These are phyloP conservation scores for Himalopsyche kuldschensis DNA, from an alignment of 2,888 invertebrate genomes.

Conservation along the genomic window DNA sequence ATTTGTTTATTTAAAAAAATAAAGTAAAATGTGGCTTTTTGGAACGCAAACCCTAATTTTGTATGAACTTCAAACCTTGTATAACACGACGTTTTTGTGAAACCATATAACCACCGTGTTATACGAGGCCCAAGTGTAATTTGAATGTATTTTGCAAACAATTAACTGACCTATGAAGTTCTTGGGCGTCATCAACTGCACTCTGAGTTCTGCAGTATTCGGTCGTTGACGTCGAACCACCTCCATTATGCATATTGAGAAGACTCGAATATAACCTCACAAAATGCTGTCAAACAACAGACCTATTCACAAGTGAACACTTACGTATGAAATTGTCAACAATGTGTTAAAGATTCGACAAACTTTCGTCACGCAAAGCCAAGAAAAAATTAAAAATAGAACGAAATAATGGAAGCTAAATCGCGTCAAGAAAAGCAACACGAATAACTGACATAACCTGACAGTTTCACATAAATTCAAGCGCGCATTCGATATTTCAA, in stretches of 20 bases:
- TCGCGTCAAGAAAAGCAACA: neutral
- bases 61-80: too few relatives aligned
- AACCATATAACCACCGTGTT: too few relatives aligned
- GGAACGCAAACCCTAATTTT: too few relatives aligned
- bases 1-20: too few relatives aligned
- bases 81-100: too few relatives aligned
- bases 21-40: too few relatives aligned
- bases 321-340: neutral
- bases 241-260: slow-evolving; percentile 33
- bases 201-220: slow-evolving; percentile 29
- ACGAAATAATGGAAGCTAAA: neutral
- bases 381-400: neutral
- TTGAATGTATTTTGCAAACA: neutral
- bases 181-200: slow-evolving; percentile 31
- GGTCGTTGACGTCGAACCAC: slow-evolving; percentile 6
- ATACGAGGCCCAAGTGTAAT: too few relatives aligned
- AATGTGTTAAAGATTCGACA: neutral
- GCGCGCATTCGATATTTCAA: too few relatives aligned
- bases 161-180: slow-evolving; percentile 29
- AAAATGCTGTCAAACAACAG: neutral
- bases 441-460: neutral
- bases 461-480: neutral
- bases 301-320: neutral
- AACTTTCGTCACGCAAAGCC: neutral
- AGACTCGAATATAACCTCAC: neutral